Evolutionary conservation across 2,888 invertebrate species (phyloP).

Genomic region (Matsumyia berberina): DNA sequence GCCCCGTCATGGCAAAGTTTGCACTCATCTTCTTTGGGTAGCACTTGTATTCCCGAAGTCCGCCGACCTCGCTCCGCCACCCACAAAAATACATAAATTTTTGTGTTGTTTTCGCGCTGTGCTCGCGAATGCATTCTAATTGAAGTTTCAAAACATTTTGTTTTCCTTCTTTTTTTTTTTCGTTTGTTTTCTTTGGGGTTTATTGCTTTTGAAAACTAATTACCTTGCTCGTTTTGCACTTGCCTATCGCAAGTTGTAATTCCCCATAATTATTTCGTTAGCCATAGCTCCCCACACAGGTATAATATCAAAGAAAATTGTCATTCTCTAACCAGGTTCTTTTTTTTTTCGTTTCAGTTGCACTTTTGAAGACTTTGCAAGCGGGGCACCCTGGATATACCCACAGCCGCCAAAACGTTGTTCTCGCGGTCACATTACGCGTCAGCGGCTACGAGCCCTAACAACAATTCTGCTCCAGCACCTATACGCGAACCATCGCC

Average conservation of each 20-base stretch:
- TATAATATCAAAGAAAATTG: background rate
- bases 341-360: conserved; percentile 47
- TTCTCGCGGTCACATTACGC: conserved; percentile 55
- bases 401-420: conserved; percentile 53
- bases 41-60: conserved; percentile 37
- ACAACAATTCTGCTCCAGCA: conserved; percentile 41
- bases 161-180: conserved; percentile 18
- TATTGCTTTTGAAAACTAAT: conserved; percentile 62
- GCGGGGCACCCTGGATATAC: conserved; percentile 2
- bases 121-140: conserved; percentile 64
- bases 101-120: conserved; percentile 24
- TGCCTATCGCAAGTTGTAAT: conserved; percentile 23
- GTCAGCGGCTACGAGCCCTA: conserved; percentile 54
- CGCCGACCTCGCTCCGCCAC: conserved; percentile 10
- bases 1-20: conserved; percentile 21
- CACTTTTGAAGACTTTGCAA: conserved; percentile 13
- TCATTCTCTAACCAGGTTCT: background rate
- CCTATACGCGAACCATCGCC: conserved; percentile 20
- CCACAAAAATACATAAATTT: conserved; percentile 9
- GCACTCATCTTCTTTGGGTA: conserved; percentile 22
- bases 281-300: too few species aligned
- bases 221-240: conserved; percentile 47
- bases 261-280: conserved; percentile 52
- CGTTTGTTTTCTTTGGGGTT: conserved; percentile 35
- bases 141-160: conserved; percentile 60